Conservation (phyloP, 2,113 vertebrate genomes). For the Boulengeromyrus knoepffleri region DNA sequence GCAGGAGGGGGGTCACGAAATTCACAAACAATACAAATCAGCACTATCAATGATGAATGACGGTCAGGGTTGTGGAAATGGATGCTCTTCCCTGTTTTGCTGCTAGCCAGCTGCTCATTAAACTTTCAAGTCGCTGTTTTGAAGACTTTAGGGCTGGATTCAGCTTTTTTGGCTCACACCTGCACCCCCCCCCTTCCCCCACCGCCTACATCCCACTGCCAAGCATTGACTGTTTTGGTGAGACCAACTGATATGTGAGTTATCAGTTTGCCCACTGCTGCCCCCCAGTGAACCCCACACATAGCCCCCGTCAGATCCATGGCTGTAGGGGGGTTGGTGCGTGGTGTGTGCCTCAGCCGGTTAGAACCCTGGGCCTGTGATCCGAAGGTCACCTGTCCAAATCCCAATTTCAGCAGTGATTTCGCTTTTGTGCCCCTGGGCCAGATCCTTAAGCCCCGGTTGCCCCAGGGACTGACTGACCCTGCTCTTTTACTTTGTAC, state of each 20-base stretch:
- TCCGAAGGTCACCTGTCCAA: background rate
- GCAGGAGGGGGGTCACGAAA: constrained; percentile 15
- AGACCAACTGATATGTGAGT: constrained; percentile 30
- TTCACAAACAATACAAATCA: constrained; percentile 35
- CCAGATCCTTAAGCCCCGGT: background rate
- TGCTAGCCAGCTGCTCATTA: constrained; percentile 48
- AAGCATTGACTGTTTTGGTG: background rate
- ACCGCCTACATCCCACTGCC: background rate
- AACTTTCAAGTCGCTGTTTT: constrained; percentile 57
- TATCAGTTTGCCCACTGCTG: background rate
- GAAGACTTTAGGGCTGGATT: constrained; percentile 37
- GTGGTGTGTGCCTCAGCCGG: background rate
- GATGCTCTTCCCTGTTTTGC: constrained; percentile 40
- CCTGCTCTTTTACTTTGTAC: background rate
- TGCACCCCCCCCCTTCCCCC: constrained; percentile 12
- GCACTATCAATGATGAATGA: constrained; percentile 58
- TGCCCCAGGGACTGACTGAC: background rate
- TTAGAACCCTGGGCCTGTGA: background rate
- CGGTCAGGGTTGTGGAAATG: constrained; percentile 50
- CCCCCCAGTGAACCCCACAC: background rate
- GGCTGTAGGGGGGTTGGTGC: background rate
- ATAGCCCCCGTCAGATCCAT: background rate
- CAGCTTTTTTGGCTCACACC: constrained; percentile 33
- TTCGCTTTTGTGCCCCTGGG: background rate
- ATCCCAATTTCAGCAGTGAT: background rate